These are phyloP conservation scores for Narcine bancroftii DNA, from an alignment of 2,113 vertebrate genomes.

Conservation along the genomic window DNA sequence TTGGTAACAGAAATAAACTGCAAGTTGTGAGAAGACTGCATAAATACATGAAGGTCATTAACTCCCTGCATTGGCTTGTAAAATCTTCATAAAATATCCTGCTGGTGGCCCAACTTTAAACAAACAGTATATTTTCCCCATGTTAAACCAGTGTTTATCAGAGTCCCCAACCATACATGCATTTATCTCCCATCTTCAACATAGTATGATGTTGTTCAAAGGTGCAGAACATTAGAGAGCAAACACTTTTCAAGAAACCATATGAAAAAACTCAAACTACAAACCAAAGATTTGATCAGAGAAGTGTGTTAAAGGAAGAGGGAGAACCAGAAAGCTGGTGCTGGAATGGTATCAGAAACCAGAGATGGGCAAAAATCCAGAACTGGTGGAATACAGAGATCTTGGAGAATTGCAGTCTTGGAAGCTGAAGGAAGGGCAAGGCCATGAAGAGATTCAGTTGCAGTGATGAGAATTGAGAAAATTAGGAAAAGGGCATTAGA, in stretches of 20 bases:
- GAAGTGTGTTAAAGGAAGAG: neutral
- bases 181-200: neutral
- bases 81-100: neutral
- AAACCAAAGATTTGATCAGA: neutral
- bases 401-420: neutral
- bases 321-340: neutral
- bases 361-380: neutral
- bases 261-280: neutral
- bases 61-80: slow-evolving; percentile 24
- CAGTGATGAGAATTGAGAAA: neutral
- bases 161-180: neutral
- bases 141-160: neutral
- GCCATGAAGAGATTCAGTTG: neutral
- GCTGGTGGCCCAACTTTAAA: neutral
- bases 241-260: neutral
- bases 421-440: neutral
- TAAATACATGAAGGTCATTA: slow-evolving; percentile 25
- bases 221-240: neutral
- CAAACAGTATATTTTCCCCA: neutral
- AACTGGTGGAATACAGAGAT: neutral
- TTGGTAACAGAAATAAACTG: slow-evolving; percentile 33
- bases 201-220: neutral
- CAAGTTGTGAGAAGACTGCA: neutral
- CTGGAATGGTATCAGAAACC: neutral
- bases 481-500: neutral